Evolutionary conservation across 2,113 vertebrate species (phyloP), one percentile per base, ranked within the genome.

Genomic region (Phyllopteryx taeniolatus): DNA sequence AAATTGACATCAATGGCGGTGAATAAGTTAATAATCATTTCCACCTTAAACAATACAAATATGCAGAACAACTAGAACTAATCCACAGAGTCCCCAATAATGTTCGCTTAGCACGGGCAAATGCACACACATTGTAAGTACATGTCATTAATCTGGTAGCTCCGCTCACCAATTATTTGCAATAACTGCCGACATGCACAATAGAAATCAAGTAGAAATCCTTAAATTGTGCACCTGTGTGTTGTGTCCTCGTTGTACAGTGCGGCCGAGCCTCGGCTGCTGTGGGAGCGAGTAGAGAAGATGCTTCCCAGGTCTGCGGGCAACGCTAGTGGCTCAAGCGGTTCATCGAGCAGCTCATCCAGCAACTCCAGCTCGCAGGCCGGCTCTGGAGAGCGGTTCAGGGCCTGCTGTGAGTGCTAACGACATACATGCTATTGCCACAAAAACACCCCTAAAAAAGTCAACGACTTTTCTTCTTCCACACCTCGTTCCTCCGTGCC

Each of bases 251-350:
- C 6, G 15, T 27, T 12, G 57, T 61, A 44, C 86, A 90, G 89
- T 46, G 72, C 71, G 31, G 95, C 85, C 56, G 96, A 99, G 86
- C 96, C 96, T 78, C 92, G 96, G 65, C 90, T 97, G 80, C 93
- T 99, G 35, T 98, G 97, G 97, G 97, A 98, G 83, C 94, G 96
- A 63, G 96, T 98, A 79, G 97, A 99, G 88, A 98, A 97, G 83
- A 93, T 96, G 59, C 95, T 94, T 44, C 94, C 96, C 78, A 93
- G 94, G 72, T 92, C 76, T 1, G 65, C 78, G 65, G 80, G 80
- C 80, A 79, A 78, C 79, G 87, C 27, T 15, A 60, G 59, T 15
- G 59, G 66, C 8, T 87, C 88, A 84, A 97, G 95, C 95, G 10
- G 95, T 82, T 98, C 96, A 77, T 98, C 96, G 0, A 96, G 96